These are phyloP conservation scores for Eurystomus gularis DNA, from an alignment of 2,113 vertebrate species.

Conservation along the genomic window DNA sequence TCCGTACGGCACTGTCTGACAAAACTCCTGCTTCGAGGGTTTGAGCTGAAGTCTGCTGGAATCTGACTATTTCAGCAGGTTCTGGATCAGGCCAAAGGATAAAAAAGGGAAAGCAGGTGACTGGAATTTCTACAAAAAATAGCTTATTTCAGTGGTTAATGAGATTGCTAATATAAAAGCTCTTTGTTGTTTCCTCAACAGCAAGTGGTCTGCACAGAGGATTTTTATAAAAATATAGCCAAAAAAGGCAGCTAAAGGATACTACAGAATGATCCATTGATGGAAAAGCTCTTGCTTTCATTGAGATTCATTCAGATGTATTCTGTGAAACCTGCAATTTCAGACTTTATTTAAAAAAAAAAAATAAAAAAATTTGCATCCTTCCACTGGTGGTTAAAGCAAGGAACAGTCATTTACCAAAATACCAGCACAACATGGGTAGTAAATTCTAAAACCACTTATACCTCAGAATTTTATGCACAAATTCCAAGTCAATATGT, in stretches of 20 bases:
- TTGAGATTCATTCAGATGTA: not conserved
- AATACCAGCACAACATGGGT: not conserved
- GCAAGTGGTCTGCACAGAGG: not conserved
- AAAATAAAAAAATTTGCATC: not conserved
- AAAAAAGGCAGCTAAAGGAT: not conserved
- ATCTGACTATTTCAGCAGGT: not conserved
- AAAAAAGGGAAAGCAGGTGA: not conserved
- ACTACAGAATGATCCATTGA: not conserved
- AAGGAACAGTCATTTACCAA: not conserved
- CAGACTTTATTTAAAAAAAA: not conserved
- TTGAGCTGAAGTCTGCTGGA: not conserved
- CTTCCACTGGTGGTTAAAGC: not conserved
- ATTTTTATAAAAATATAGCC: constrained; percentile 12
- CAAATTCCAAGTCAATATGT: not conserved
- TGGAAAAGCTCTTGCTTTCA: constrained; percentile 20
- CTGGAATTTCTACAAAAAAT: not conserved
- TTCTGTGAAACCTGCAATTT: not conserved
- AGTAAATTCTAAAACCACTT: not conserved
- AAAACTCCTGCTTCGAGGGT: not conserved
- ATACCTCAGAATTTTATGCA: not conserved
- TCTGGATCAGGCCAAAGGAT: not conserved
- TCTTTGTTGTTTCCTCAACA: not conserved
- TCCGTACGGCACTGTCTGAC: not conserved
- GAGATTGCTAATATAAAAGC: not conserved
- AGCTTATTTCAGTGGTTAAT: not conserved